Percentiles rank a stretch among this genome's conserved stretches.
Evolutionary conservation across 2,797 vertebrate species (phyloP).

Genomic region (Setipinna tenuifilis): DNA sequence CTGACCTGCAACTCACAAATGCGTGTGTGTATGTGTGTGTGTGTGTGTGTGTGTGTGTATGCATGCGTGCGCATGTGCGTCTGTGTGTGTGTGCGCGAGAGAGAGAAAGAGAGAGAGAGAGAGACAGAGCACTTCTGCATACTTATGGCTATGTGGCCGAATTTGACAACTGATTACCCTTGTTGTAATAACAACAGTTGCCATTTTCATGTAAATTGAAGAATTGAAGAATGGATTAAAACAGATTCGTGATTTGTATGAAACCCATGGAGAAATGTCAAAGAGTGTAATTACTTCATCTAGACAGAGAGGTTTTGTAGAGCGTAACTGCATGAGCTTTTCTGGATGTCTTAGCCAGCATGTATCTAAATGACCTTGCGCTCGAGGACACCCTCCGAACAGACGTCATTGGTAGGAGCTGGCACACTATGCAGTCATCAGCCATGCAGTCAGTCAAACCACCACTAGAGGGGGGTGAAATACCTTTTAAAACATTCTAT

Average conservation of each 20-base stretch:
- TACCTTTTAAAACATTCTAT: slow-evolving; percentile 30
- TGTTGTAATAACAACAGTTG: neutral
- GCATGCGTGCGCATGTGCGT: no score
- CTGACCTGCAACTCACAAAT: neutral
- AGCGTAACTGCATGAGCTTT: neutral
- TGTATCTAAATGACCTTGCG: slow-evolving; percentile 72
- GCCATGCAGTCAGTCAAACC: slow-evolving; percentile 36
- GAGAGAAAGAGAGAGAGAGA: no score
- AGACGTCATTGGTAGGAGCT: slow-evolving; percentile 67
- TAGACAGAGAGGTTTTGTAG: neutral
- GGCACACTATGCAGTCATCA: slow-evolving; percentile 45
- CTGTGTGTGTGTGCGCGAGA: no score
- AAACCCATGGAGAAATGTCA: neutral
- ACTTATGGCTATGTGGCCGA: neutral
- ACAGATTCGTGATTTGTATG: neutral
- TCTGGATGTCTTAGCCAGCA: slow-evolving; percentile 9
- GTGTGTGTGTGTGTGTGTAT: no score
- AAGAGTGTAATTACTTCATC: neutral
- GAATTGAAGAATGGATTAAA: neutral
- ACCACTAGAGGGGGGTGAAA: slow-evolving; percentile 65
- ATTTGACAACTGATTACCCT: neutral
- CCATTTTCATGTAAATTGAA: neutral
- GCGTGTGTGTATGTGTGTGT: no score
- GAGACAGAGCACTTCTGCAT: neutral
- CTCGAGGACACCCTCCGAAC: slow-evolving; percentile 71